Base-by-base conservation (phyloP, 37 sponge, comb jelly and placozoan species). In the Aplysina aerophoba region DNA sequence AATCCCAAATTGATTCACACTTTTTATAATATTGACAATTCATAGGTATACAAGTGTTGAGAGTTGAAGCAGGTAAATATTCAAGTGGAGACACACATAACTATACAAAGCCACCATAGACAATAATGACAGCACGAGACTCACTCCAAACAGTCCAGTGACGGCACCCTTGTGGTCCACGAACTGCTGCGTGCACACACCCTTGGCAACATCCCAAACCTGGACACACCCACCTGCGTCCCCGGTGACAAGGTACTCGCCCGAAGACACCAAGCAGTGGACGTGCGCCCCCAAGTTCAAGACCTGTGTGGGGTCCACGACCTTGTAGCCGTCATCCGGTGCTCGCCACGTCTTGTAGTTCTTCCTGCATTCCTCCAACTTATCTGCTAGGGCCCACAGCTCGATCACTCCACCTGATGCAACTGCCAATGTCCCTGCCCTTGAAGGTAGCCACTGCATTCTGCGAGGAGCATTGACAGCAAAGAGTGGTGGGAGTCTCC, bases 101-200 rank as follows among this genome's bases (percentile, higher is more conserved):
- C n/a, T n/a, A n/a, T n/a, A n/a, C n/a, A n/a, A n/a, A n/a, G n/a
- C n/a, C n/a, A n/a, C n/a, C n/a, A n/a, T n/a, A n/a, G n/a, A n/a
- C n/a, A n/a, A n/a, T n/a, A n/a, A n/a, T n/a, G n/a, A n/a, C n/a
- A n/a, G n/a, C n/a, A n/a, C n/a, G 8, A 44, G 3, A 84, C 89
- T 72, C 64, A 89, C 89, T 2, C 82, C 91, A 90, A 85, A 83
- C 19, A 90, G 55, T 35, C 82, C 87, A n/a, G 83, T 90, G 60
- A 90, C 69, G 4, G 55, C 28, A 38, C 83, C 91, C 61, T 86
- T 86, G 83, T 90, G 91, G 80, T 90, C 84, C 25, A 0, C 13
- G 36, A 90, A 90, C 62, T 36, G 54, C 50, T 86, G 77, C 1
- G 83, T 63, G 28, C 37, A 20, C 15, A 33, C 77, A 12, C 78